Percentiles rank a stretch among this genome's conserved stretches.
phyloP scores from a whole-genome alignment of 92 coral and sea anemone species.

The Metridium senile region DNA sequence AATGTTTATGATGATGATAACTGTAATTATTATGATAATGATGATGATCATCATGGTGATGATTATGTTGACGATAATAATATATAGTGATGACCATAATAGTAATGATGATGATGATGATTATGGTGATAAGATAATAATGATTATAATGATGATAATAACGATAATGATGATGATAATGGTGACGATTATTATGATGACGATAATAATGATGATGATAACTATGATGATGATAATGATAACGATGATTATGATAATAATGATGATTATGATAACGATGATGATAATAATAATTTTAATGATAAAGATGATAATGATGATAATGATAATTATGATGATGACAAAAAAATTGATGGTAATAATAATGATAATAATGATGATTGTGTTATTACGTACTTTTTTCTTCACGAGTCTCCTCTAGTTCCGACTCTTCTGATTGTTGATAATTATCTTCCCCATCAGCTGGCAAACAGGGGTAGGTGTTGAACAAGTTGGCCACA shows the following conservation, averaged over 20 bases:
- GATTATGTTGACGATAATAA: no score
- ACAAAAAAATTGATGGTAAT: neutral
- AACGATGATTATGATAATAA: no score
- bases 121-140: neutral
- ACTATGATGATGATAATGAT: neutral
- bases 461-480: constrained; percentile 73
- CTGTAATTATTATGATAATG: neutral
- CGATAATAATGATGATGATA: no score
- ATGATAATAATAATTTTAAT: neutral
- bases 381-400: constrained; percentile 31
- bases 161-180: neutral
- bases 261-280: neutral
- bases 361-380: no score
- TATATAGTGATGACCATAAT: no score
- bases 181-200: no score
- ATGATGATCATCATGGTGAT: neutral
- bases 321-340: no score
- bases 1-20: neutral
- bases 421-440: neutral
- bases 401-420: constrained; percentile 78
- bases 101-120: neutral
- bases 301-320: no score
- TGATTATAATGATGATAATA: neutral
- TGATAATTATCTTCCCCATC: constrained; percentile 40
- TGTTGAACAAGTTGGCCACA: constrained; percentile 94